Evolutionary conservation across 1,140 invertebrate genomes (phyloP), one percentile per base, ranked within the genome.

Genomic region (Leptoteleia sp.): DNA sequence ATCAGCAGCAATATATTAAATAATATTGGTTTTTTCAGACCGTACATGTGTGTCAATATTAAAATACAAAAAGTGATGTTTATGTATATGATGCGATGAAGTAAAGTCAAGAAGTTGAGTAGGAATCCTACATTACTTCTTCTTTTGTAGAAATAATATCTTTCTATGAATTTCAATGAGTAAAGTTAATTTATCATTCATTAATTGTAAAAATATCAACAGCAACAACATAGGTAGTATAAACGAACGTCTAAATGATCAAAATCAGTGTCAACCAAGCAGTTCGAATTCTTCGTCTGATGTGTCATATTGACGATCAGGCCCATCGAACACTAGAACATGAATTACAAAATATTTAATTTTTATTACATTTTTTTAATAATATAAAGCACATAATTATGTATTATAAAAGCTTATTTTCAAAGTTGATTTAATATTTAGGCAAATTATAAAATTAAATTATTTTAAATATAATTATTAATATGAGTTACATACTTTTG

Each of bases 261-360:
- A 45, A 45, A 55, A 45, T 72, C 16, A 48, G 17, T 72, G 80
- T 91, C 84, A 91, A 85, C 91, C 90, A 62, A 92, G 85, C 19
- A 92, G 79, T 80, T 92, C 91, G 80, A 92, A 92, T 47, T 92
- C 91, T 76, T 92, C 91, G 67, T 92, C 91, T 7, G 91, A 92
- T 48, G 90, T 89, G 68, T 91, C 89, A 73, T 87, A 89, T 12
- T 89, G 87, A 42, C 85, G 82, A 54, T 89, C 87, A 29, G 85
- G 25, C 5, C 83, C 72, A 52, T 87, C 88, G 54, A 87, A 83
- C 59, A 85, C 87, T 90, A 55, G 54, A 85, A 55, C 9, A 38
- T 4, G 35, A 11, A 13, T 29, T 8, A 4, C 6, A 22, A 22
- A 22, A n/a, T n/a, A n/a, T n/a, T n/a, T n/a, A n/a, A n/a, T n/a